Percentiles rank a stretch among this genome's conserved stretches.
Evolutionary conservation across 2,888 invertebrate species (phyloP).

Genomic region (Epicampocera succincta): DNA sequence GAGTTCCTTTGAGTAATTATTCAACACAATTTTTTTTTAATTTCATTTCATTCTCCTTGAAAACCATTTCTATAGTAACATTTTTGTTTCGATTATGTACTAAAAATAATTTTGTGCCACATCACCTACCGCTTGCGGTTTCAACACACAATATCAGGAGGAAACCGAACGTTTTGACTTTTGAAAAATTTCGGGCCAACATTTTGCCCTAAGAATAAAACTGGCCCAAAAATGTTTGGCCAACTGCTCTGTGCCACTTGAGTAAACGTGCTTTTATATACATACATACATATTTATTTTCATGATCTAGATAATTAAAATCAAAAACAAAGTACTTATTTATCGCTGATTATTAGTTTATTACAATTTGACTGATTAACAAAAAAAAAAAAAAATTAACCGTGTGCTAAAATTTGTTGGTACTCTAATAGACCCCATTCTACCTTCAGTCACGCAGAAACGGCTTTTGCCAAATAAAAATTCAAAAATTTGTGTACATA

Average conservation of each 20-base stretch:
- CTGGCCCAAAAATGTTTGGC: slow-evolving; percentile 75
- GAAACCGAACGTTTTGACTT: slow-evolving; percentile 75
- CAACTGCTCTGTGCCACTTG: slow-evolving; percentile 73
- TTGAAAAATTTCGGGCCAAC: slow-evolving; percentile 73
- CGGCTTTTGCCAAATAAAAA: too few species aligned
- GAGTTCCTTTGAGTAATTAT: too few species aligned
- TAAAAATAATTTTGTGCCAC: neutral
- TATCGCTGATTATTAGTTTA: slow-evolving; percentile 64
- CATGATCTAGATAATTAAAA: slow-evolving; percentile 4
- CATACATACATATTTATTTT: slow-evolving; percentile 73
- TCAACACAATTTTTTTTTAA: too few species aligned
- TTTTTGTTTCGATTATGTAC: too few species aligned
- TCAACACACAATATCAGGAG: slow-evolving; percentile 72
- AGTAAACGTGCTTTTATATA: slow-evolving; percentile 75
- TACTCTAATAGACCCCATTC: slow-evolving; percentile 19
- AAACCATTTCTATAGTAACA: too few species aligned
- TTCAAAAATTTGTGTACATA: too few species aligned
- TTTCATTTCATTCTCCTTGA: too few species aligned
- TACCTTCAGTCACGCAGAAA: neutral
- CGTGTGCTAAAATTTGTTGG: slow-evolving; percentile 25
- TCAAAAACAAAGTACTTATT: slow-evolving; percentile 26
- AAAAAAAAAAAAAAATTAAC: slow-evolving; percentile 21
- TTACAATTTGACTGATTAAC: slow-evolving; percentile 35
- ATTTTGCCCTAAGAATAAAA: slow-evolving; percentile 73
- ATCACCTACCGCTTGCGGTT: slow-evolving; percentile 77